Conservation (phyloP, 2,113 vertebrate species). For the Phalacrocorax pelagicus region DNA sequence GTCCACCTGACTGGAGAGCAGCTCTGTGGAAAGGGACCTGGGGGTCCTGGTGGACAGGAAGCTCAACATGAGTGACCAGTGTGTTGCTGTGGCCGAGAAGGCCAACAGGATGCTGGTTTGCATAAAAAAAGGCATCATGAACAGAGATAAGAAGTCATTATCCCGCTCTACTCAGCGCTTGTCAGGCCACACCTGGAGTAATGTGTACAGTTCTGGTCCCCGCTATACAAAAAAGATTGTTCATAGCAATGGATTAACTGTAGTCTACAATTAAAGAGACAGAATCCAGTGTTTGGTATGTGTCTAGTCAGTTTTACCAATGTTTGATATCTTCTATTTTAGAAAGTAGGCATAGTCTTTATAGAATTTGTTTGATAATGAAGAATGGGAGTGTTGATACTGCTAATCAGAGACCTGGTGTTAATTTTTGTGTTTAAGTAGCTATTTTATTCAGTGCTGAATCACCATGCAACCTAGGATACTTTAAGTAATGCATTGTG, state of each 20-base stretch:
- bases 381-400: neutral
- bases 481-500: neutral
- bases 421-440: neutral
- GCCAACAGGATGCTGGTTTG: too few species aligned
- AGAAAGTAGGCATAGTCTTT: neutral
- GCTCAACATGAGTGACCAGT: too few species aligned
- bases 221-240: neutral
- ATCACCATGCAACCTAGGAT: neutral
- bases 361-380: neutral
- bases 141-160: too few species aligned
- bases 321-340: neutral
- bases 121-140: too few species aligned
- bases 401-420: neutral
- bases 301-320: neutral
- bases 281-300: neutral
- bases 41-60: too few species aligned
- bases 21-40: too few species aligned
- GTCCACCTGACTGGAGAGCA: too few species aligned
- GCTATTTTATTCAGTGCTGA: neutral
- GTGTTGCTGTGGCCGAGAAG: too few species aligned
- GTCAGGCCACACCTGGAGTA: too few species aligned
- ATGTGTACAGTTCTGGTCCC: too few species aligned
- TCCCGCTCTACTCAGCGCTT: too few species aligned
- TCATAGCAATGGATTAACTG: neutral
- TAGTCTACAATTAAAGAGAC: neutral